Evolutionary conservation across 2,888 invertebrate species (phyloP).

Genomic region (Ypsolopha sequella): DNA sequence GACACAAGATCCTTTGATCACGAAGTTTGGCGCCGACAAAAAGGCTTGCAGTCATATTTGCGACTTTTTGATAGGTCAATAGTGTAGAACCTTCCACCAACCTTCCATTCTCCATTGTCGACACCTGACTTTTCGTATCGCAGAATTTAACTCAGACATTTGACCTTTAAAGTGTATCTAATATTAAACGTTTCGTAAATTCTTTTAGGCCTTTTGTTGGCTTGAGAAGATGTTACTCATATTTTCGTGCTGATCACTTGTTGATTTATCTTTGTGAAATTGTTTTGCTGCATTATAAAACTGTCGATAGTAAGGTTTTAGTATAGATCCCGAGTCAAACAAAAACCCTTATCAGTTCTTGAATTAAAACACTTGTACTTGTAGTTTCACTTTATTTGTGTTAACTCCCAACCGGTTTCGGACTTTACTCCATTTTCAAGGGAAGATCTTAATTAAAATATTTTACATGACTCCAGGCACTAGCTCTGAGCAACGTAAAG

Average conservation of each 20-base stretch:
- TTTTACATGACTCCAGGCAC: too few species aligned
- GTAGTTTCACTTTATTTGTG: too few species aligned
- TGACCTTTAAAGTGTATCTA: conserved; percentile 35
- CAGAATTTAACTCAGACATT: conserved; percentile 25
- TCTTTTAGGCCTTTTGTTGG: conserved; percentile 20
- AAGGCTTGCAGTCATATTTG: background rate
- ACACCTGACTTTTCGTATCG: conserved; percentile 16
- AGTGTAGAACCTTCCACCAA: background rate
- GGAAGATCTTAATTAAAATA: too few species aligned
- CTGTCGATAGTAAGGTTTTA: background rate
- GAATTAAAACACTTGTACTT: too few species aligned
- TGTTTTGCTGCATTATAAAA: conserved; percentile 6
- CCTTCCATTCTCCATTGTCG: conserved; percentile 11
- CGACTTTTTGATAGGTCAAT: background rate
- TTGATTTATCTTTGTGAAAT: conserved; percentile 24
- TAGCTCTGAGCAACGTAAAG: too few species aligned
- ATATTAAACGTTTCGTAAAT: conserved; percentile 39
- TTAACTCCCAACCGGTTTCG: too few species aligned
- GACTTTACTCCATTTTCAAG: too few species aligned
- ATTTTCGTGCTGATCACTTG: conserved; percentile 18
- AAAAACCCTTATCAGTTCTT: too few species aligned
- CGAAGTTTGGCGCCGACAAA: conserved; percentile 9
- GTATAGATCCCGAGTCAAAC: background rate
- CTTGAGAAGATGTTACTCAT: conserved; percentile 21
- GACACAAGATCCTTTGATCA: conserved; percentile 17